phyloP scores from a whole-genome alignment of 2,797 vertebrate species.

The Sebastes minor region DNA sequence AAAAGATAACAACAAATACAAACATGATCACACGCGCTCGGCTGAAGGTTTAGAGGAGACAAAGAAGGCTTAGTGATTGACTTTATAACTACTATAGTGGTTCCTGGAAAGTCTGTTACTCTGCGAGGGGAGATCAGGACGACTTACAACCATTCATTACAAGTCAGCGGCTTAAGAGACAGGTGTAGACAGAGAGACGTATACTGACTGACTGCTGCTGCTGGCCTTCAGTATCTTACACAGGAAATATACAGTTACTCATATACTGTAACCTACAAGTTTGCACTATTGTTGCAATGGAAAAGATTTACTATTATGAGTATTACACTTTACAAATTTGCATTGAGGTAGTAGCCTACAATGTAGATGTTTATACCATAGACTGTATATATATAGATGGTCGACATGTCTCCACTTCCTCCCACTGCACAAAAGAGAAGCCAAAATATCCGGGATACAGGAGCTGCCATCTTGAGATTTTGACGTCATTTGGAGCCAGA shows the following conservation, averaged over 20 bases:
- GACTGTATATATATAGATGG: too few relatives aligned
- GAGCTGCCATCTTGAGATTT: too few relatives aligned
- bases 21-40: background rate
- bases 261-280: background rate
- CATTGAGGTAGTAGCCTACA: background rate
- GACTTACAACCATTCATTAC: slow-evolving; percentile 27
- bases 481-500: too few relatives aligned
- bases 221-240: background rate
- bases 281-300: background rate
- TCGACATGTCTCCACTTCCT: too few relatives aligned
- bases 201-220: background rate
- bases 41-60: background rate
- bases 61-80: slow-evolving; percentile 8
- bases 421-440: too few relatives aligned
- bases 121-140: slow-evolving; percentile 7
- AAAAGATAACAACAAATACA: background rate
- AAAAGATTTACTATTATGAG: background rate
- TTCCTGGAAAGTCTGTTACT: slow-evolving; percentile 14
- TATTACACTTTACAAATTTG: background rate
- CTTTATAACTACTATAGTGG: slow-evolving; percentile 2
- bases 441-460: too few relatives aligned
- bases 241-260: background rate
- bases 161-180: background rate
- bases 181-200: background rate
- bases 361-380: too few relatives aligned